These are phyloP conservation scores for Graptemys geographica DNA, from an alignment of 2,797 vertebrate species.

Conservation along the genomic window DNA sequence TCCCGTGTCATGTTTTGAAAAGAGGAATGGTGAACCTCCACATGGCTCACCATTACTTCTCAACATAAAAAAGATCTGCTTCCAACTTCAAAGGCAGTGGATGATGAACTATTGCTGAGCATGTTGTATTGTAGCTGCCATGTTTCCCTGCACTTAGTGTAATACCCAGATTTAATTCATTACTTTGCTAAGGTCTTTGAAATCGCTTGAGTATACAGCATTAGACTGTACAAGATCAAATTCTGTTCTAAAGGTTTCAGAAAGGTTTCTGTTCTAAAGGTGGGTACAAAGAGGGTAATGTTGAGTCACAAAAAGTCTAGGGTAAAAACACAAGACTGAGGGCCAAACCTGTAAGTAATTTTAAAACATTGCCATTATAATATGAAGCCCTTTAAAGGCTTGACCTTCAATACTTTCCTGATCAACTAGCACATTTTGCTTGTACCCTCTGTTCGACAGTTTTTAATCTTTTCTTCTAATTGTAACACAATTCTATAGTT, in stretches of 20 bases:
- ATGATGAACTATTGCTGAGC: neutral
- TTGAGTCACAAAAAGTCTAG: neutral
- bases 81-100: neutral
- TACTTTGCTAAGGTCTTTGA: neutral
- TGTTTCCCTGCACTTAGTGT: neutral
- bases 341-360: neutral
- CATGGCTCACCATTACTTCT: neutral
- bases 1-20: neutral
- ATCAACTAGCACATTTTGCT: neutral
- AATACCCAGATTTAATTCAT: accelerated
- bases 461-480: neutral
- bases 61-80: neutral
- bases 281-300: neutral
- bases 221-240: neutral
- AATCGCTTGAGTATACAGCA: neutral
- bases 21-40: neutral
- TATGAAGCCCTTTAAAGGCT: neutral
- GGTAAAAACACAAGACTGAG: neutral
- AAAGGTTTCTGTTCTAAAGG: neutral
- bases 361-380: neutral
- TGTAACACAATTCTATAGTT: neutral
- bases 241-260: neutral
- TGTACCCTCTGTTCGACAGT: neutral
- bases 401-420: neutral
- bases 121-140: neutral